Conservation (phyloP, 2,797 vertebrate genomes). For the Melanotaenia pygmaea region DNA sequence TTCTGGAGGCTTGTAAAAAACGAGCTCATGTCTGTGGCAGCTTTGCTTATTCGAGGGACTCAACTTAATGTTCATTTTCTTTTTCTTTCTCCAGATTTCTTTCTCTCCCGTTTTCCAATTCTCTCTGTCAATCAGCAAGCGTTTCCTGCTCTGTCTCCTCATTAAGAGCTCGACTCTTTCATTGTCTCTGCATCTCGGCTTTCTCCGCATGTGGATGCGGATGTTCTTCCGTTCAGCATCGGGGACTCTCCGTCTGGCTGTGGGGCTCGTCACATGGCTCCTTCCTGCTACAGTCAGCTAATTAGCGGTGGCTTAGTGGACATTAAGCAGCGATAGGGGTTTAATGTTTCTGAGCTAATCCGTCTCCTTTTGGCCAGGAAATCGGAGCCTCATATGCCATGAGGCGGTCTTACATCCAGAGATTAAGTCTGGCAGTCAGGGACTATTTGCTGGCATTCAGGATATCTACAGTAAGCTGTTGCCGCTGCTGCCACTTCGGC, state of each 20-base stretch:
- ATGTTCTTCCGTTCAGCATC: conserved; percentile 21
- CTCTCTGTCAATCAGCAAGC: background rate
- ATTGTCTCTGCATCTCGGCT: background rate
- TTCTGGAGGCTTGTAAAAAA: background rate
- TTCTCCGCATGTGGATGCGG: conserved; percentile 20
- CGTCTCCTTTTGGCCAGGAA: conserved; percentile 74
- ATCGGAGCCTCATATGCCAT: conserved; percentile 71
- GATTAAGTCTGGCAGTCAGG: conserved; percentile 69
- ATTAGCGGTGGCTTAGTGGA: conserved; percentile 83
- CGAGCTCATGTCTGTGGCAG: background rate
- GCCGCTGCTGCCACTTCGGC: conserved; percentile 25
- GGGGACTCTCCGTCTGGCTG: conserved; percentile 42
- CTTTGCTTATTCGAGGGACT: background rate
- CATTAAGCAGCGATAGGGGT: conserved; percentile 79
- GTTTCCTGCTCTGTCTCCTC: conserved; percentile 23
- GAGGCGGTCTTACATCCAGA: conserved; percentile 72
- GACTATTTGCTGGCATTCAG: conserved; percentile 62
- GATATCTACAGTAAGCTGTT: conserved; percentile 50
- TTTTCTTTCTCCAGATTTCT: background rate
- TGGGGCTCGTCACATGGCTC: conserved; percentile 67
- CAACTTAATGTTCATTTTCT: background rate
- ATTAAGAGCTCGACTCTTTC: background rate
- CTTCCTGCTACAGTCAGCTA: conserved; percentile 64
- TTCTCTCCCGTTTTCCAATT: background rate
- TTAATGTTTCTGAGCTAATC: conserved; percentile 83